These are phyloP conservation scores for Hirtodrosophila histrioides DNA, from an alignment of 2,888 invertebrate species.

Conservation along the genomic window DNA sequence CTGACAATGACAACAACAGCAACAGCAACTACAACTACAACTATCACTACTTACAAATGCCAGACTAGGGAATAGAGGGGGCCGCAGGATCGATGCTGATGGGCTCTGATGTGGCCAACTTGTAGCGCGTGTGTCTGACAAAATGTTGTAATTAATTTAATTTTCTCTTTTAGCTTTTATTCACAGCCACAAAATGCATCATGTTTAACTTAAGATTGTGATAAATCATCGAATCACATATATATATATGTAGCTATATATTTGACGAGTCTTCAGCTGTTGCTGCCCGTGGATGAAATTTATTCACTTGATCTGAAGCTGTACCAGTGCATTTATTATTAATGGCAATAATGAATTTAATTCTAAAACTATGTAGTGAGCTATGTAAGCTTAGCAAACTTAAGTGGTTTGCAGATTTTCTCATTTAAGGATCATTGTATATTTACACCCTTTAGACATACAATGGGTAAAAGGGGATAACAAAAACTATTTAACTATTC, in stretches of 20 bases:
- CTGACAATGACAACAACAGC: slow-evolving; percentile 39
- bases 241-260: background rate
- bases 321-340: too few species aligned
- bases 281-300: background rate
- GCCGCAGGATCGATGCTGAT: slow-evolving; percentile 49
- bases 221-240: slow-evolving; percentile 51
- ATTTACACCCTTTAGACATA: too few species aligned
- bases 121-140: slow-evolving; percentile 75
- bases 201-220: slow-evolving; percentile 53
- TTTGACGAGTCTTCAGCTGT: slow-evolving; percentile 12
- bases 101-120: slow-evolving; percentile 65
- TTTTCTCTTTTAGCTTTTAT: slow-evolving; percentile 18
- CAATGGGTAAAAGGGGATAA: too few species aligned
- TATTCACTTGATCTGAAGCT: too few species aligned
- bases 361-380: too few species aligned
- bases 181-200: slow-evolving; percentile 40
- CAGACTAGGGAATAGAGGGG: background rate
- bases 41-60: slow-evolving; percentile 44
- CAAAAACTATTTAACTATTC: too few species aligned
- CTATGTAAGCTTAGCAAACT: too few species aligned
- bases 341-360: too few species aligned
- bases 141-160: slow-evolving; percentile 77
- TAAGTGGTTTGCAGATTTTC: too few species aligned
- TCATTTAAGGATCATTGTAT: too few species aligned
- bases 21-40: slow-evolving; percentile 29